Evolutionary conservation across 2,888 invertebrate species (phyloP), one percentile per base, ranked within the genome.

Genomic region (Xestia rhomboidea): DNA sequence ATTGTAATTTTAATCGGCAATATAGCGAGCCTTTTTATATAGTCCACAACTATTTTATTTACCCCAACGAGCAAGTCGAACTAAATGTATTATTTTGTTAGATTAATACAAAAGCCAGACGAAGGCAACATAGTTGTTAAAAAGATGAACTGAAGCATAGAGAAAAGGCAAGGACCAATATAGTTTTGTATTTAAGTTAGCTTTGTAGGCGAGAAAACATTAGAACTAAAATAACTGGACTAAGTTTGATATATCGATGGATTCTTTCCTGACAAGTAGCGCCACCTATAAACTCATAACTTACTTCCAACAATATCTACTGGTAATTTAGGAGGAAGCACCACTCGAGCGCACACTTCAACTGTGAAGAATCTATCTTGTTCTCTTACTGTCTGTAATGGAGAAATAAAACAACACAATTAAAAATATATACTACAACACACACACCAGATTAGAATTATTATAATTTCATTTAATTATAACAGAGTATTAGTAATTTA

Each of bases 331-430:
- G 85, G 89, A 64, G 87, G 90, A 64, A 91, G 88, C 1, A 66
- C 81, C 0, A 93, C 83, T 8, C 76, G 60, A 0, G 92, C 86
- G 62, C 90, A 91, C 4, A 95, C 91, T 38, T 76, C 54, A 0
- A 94, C 87, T 11, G 76, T 89, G 51, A 93, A 93, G 4, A 62
- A 76, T 13, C 34, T 68, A 13, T 91, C 92, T 62, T 85, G 84
- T 72, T 91, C 92, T 54, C 86, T 89, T 6, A 94, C 91, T 46
- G 83, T 78, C 95, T 95, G 90, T 76, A 90, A 73, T 8, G 5
- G n/a, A 15, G 8, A 41, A 41, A 64, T n/a, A 64, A 64, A 41
- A n/a, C 13, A 30, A 60, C 30, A 60, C 2, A 34, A 60, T 30
- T 5, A n/a, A n/a, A n/a, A n/a, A n/a, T n/a, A n/a, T n/a, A n/a